Evolutionary conservation across 1,140 invertebrate species (phyloP), one percentile per base, ranked within the genome.

Genomic region (Varroa destructor): DNA sequence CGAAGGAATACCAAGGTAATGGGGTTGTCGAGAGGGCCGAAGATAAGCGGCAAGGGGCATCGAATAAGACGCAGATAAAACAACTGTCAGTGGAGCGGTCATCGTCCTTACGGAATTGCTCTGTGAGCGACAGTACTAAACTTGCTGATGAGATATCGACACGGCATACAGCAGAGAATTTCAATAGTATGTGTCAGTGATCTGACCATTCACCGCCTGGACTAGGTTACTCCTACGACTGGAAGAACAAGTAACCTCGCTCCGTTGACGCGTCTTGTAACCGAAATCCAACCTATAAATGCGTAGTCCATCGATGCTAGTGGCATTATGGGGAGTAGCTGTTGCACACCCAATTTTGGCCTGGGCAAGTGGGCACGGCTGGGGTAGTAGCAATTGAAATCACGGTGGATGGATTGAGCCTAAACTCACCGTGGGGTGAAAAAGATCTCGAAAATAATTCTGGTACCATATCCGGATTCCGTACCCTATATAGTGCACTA

Each of bases 381-480:
- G 61, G 61, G 61, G 40, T 40, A 40, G 40, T 40, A 25, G 25
- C 46, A 8, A 8, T 8, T 51, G 46, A 8, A 8, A 51, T 8
- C 46, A 51, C 46, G 46, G 46, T 51, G 61, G 61, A 12, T 67
- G 61, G 61, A 67, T 67, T 67, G 61, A 67, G 61, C 61, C 61
- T 46, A 67, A 67, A 46, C 61, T 67, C 40, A 67, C 61, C 3
- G 61, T 67, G 14, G 61, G 5, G 61, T 67, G 61, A 67, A 67
- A 37, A 67, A 67, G 37, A 67, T 67, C 14, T 37, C 61, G 1
- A 67, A 67, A 40, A 36, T 67, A 12, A 67, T 67, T 8, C 61
- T 37, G 40, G 1, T 67, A 14, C 61, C 61, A 40, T 37, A 67
- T 67, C n/a, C 61, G 12, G 61, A 36, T 40, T 37, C 61, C 1